These are phyloP conservation scores for Origma solitaria DNA, from an alignment of 2,113 vertebrate genomes.

Conservation along the genomic window DNA sequence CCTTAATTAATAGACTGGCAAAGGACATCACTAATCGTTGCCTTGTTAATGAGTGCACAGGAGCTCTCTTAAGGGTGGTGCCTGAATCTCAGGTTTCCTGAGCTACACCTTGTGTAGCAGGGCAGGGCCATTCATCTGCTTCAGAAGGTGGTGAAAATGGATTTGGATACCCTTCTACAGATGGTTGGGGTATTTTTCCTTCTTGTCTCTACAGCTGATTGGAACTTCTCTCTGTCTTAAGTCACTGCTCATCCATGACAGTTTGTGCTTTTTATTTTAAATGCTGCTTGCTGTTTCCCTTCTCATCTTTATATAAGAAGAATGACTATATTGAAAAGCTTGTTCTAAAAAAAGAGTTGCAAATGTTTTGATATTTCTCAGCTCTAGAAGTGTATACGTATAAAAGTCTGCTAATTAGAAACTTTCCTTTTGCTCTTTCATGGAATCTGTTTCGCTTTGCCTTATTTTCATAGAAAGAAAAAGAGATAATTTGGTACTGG, in stretches of 20 bases:
- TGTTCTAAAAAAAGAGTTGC: neutral
- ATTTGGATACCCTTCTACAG: neutral
- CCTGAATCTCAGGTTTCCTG: neutral
- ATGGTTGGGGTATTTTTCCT: rapidly evolving
- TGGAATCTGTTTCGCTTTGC: neutral
- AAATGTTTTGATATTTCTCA: neutral
- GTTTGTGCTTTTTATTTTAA: neutral
- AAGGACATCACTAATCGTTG: neutral
- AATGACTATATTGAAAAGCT: neutral
- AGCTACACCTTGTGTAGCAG: neutral
- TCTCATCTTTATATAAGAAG: neutral
- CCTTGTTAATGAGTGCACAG: neutral
- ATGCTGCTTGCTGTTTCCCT: neutral
- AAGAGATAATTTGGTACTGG: neutral
- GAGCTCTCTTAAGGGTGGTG: neutral
- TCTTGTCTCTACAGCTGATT: neutral
- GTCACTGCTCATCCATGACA: neutral
- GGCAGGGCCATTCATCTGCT: neutral
- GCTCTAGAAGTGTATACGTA: neutral
- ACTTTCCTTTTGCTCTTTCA: neutral
- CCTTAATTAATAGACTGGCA: neutral
- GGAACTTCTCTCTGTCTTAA: neutral
- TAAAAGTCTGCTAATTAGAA: neutral
- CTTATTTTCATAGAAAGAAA: neutral
- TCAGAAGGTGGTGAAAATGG: neutral